A percentile compares a stretch with the other conserved stretches of the same genome.
These are phyloP conservation scores for Anolis carolinensis DNA, from an alignment of 2,113 vertebrate genomes.

Conservation along the genomic window DNA sequence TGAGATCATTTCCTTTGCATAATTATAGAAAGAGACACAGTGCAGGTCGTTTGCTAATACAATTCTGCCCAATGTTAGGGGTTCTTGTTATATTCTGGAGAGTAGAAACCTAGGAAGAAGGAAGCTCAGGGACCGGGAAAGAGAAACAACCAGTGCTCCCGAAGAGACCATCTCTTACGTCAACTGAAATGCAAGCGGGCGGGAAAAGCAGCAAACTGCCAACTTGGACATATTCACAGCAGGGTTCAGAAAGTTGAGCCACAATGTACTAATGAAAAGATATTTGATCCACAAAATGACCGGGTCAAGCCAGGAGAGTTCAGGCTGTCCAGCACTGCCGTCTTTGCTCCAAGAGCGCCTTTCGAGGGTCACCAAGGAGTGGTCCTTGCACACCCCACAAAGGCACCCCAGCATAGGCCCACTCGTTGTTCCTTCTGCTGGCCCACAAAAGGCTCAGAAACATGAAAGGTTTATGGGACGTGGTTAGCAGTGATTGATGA, in stretches of 20 bases:
- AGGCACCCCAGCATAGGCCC: neutral
- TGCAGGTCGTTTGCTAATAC: no score
- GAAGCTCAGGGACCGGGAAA: constrained; percentile 52
- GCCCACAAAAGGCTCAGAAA: neutral
- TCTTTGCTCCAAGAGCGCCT: constrained; percentile 46
- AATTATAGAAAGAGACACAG: no score
- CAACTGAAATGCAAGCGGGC: neutral
- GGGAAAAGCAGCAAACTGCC: neutral
- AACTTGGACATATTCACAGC: constrained; percentile 24
- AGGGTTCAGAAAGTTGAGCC: constrained; percentile 34
- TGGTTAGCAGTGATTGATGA: no score
- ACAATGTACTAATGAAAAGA: neutral
- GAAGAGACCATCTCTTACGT: constrained; percentile 27
- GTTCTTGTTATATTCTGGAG: no score
- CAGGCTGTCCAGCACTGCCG: constrained; percentile 52
- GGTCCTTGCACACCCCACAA: neutral
- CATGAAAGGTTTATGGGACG: no score
- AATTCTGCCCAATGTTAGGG: no score
- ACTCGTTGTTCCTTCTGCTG: neutral
- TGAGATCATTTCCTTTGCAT: no score
- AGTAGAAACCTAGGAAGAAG: neutral
- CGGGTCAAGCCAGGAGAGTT: neutral
- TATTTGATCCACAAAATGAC: constrained; percentile 17
- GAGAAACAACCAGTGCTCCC: neutral
- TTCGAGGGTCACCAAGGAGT: neutral